Base-by-base conservation (phyloP, 2,797 vertebrate genomes). In the Leucoraja ocellata region DNA sequence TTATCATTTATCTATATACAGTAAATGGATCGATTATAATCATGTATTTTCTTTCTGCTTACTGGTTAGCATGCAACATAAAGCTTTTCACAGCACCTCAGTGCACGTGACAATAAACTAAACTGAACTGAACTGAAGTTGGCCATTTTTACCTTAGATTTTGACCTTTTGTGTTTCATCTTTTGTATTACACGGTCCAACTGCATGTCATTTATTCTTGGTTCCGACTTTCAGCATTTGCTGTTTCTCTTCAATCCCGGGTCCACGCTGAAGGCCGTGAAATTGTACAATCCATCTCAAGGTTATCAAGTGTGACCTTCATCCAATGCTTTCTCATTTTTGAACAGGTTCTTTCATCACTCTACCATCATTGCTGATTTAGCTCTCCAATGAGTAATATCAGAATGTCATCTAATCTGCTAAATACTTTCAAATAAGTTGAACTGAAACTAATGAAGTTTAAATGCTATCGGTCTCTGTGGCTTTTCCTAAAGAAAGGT, bases 371-470 rank as follows among this genome's bases (percentile, higher is more conserved):
- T 36, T 25, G 4, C n/a, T 74, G 23, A 54, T 76, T 92, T 32
- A 91, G 18, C 28, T 71, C 1, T 25, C 25, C 68, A 74, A 36
- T 73, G 73, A 92, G 13, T 76, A 54, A 73, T 76, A 76, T 54
- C 39, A 13, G 13, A 28, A 2, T 58, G 39, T n/a, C 71, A 71
- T 76, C 46, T 54, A 92, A 92, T 73, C 71, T 76, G 21, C 21
- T 91, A 73, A 91, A 92, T 91, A 74, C 39, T 92, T 92, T 92
- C 36, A 91, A 92, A 58, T 54, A 76, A 14, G 39, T 91, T 91
- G 21, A 68, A 91, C 21, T 74, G 90, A 54, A 39, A 32, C 90
- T 73, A 92, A 54, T 92, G 18, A 73, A 73, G 71, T 71, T 54
- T 74, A 74, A 74, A 39, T 25, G 13, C 71, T 54, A 91, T 74